Percentiles rank a stretch among this genome's conserved stretches.
phyloP scores from a whole-genome alignment of 2,888 invertebrate genomes.

The Stramonita haemastoma region DNA sequence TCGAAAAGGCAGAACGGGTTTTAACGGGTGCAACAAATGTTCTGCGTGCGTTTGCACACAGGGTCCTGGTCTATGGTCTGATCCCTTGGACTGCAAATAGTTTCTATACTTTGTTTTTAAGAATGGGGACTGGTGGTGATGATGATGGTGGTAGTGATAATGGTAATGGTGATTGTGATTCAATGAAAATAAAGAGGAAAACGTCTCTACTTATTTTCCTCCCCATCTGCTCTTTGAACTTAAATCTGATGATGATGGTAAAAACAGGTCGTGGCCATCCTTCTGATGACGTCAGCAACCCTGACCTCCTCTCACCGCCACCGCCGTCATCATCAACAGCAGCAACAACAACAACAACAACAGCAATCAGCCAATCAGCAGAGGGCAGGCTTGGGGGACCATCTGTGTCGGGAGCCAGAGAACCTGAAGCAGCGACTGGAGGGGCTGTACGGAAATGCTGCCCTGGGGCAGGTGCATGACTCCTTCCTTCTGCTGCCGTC shows the following conservation, averaged over 20 bases:
- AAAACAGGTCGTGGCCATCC: background rate
- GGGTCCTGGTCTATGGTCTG: too few species aligned
- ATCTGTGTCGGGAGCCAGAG: background rate
- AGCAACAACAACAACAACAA: background rate
- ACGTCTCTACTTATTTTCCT: too few species aligned
- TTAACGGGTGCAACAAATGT: too few species aligned
- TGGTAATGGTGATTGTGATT: too few species aligned
- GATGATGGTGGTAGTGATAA: too few species aligned
- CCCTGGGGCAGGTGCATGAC: background rate
- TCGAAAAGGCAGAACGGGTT: too few species aligned
- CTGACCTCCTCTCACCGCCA: background rate
- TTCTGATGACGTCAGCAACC: background rate
- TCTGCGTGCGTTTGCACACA: too few species aligned
- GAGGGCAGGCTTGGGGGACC: background rate
- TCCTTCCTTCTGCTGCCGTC: constrained; percentile 7
- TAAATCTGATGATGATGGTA: background rate
- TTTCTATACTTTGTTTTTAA: too few species aligned
- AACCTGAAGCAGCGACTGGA: constrained; percentile 12
- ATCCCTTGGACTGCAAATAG: too few species aligned
- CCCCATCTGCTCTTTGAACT: too few species aligned
- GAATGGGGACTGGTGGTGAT: too few species aligned
- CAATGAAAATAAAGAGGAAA: too few species aligned
- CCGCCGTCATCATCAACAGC: background rate
- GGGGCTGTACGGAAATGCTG: background rate
- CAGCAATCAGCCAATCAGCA: background rate